These are phyloP conservation scores for Rhinella marina DNA, from an alignment of 2,797 vertebrate genomes.

Conservation along the genomic window DNA sequence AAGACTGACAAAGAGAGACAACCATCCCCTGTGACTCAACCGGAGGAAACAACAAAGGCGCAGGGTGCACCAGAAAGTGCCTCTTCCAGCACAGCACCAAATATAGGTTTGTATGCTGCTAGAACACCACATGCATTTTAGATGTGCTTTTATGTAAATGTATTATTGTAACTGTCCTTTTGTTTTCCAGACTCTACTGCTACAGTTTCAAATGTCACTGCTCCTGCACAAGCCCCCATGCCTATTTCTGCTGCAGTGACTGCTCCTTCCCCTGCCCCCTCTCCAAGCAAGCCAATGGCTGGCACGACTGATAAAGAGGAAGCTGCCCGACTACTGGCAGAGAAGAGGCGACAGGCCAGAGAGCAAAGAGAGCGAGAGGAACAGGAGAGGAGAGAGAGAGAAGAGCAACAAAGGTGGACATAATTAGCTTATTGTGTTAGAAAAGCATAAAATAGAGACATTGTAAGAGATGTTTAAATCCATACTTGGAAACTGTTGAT, in stretches of 20 bases:
- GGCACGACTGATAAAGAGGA: slow-evolving; percentile 91
- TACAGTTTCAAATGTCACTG: slow-evolving; percentile 69
- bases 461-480: background rate
- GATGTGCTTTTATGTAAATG: background rate
- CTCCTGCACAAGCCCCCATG: slow-evolving; percentile 60
- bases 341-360: slow-evolving; percentile 89
- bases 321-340: slow-evolving; percentile 87
- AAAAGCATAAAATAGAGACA: too few relatives aligned
- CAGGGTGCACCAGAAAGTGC: slow-evolving; percentile 3
- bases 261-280: slow-evolving; percentile 67
- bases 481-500: background rate
- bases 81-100: slow-evolving; percentile 56
- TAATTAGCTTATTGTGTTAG: background rate
- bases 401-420: slow-evolving; percentile 86
- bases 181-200: slow-evolving; percentile 60
- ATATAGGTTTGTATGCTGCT: slow-evolving; percentile 67
- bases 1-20: slow-evolving; percentile 47
- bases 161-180: background rate
- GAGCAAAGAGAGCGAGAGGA: slow-evolving; percentile 92
- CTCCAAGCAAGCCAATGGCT: slow-evolving; percentile 83
- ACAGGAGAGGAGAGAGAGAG: slow-evolving; percentile 84
- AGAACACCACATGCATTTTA: background rate
- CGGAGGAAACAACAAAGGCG: slow-evolving; percentile 10
- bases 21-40: slow-evolving; percentile 6
- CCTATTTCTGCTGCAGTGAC: slow-evolving; percentile 43